Evolutionary conservation across 2,113 vertebrate genomes (phyloP).

Genomic region (Todiramphus chloris): DNA sequence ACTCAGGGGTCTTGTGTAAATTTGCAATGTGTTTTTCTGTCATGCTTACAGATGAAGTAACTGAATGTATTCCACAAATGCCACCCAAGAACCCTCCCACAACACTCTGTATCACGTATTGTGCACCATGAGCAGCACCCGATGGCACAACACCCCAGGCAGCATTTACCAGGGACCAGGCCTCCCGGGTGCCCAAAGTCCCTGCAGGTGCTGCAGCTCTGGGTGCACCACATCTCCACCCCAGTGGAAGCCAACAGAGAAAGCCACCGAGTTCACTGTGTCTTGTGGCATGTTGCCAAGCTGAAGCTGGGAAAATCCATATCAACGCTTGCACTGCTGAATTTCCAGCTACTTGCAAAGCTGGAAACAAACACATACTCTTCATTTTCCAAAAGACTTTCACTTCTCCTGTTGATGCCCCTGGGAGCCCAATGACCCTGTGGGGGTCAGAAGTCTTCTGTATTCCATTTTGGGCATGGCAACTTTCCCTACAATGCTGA

Average conservation of each 20-base stretch:
- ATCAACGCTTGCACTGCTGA: neutral
- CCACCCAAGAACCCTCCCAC: neutral
- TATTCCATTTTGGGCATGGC: neutral
- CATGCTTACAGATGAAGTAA: neutral
- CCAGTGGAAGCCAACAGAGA: neutral
- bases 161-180: neutral
- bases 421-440: neutral
- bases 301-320: neutral
- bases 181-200: accelerated
- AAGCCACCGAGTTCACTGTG: neutral
- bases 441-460: neutral
- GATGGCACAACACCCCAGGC: accelerated
- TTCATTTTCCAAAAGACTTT: neutral
- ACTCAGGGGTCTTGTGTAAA: neutral
- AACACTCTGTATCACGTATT: neutral
- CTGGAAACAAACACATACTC: neutral
- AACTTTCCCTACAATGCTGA: neutral
- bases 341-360: neutral
- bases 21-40: neutral
- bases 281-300: neutral
- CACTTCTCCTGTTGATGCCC: neutral
- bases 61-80: neutral
- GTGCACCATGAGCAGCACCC: too few relatives aligned
- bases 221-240: accelerated
- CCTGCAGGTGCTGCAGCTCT: too few relatives aligned